phyloP scores from a whole-genome alignment of 2,888 invertebrate species.

The Cryptocheilus praepositus region DNA sequence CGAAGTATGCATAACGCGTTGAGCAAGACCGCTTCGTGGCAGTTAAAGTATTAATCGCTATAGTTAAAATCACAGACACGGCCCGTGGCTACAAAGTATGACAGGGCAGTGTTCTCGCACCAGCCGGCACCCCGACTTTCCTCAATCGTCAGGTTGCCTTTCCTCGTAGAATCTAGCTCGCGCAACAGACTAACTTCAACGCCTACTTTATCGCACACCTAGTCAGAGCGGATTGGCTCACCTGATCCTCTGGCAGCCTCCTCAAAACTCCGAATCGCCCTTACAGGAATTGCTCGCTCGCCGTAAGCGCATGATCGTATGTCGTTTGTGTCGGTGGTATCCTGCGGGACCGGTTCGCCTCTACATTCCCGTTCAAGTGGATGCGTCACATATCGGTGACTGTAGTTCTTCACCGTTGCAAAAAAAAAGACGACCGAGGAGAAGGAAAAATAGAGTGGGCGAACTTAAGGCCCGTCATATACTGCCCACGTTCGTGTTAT shows the following conservation, averaged over 20 bases:
- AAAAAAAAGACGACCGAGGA: slow-evolving; percentile 24
- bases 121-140: too few species aligned
- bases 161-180: too few species aligned
- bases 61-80: too few species aligned
- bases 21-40: too few species aligned
- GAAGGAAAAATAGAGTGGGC: slow-evolving; percentile 48
- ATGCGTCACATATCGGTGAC: slow-evolving; percentile 47
- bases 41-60: too few species aligned
- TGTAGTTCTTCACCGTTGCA: slow-evolving; percentile 43
- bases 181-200: slow-evolving; percentile 42
- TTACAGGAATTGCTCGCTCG: slow-evolving; percentile 22
- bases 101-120: too few species aligned
- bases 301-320: background rate
- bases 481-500: slow-evolving; percentile 52
- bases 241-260: slow-evolving; percentile 15
- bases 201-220: slow-evolving; percentile 37
- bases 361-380: slow-evolving; percentile 46
- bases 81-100: too few species aligned
- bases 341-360: slow-evolving; percentile 58
- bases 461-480: slow-evolving; percentile 48
- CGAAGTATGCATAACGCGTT: too few species aligned
- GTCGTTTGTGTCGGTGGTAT: slow-evolving; percentile 35
- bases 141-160: too few species aligned
- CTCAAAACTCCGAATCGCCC: slow-evolving; percentile 31
- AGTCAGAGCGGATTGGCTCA: slow-evolving; percentile 26